Evolutionary conservation across 2,797 vertebrate genomes (phyloP).

Genomic region (Macropodus opercularis): DNA sequence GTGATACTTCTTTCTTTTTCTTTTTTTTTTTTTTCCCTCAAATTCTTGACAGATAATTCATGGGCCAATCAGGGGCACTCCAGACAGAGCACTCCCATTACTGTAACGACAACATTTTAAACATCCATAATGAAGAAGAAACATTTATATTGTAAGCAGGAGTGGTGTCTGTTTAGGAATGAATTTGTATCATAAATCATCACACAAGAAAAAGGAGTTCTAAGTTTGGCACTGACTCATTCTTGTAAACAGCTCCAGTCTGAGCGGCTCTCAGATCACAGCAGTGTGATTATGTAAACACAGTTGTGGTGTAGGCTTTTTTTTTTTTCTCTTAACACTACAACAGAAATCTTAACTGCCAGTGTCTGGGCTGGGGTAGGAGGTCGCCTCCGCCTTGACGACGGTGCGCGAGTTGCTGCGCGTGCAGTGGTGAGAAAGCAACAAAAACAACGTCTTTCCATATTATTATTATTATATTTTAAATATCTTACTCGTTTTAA

Average conservation of each 20-base stretch:
- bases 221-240: constrained; percentile 18
- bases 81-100: constrained; percentile 10
- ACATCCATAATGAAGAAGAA: constrained; percentile 37
- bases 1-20: not conserved
- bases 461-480: too few relatives aligned
- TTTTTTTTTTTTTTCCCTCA: not conserved
- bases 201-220: constrained; percentile 10
- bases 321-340: constrained; percentile 16
- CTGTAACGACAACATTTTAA: constrained; percentile 39
- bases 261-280: constrained; percentile 26
- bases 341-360: constrained; percentile 18
- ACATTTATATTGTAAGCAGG: constrained; percentile 19
- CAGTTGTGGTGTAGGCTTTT: constrained; percentile 8
- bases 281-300: constrained; percentile 27
- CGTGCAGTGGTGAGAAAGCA: not conserved
- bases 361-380: constrained; percentile 17
- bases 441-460: too few relatives aligned
- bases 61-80: constrained; percentile 4
- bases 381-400: constrained; percentile 27
- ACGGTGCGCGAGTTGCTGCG: constrained; percentile 15
- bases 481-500: too few relatives aligned
- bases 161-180: constrained; percentile 17
- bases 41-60: constrained; percentile 30
- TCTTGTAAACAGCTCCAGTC: constrained; percentile 46
- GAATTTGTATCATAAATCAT: constrained; percentile 42